phyloP scores from a whole-genome alignment of 2,113 vertebrate genomes.

The Bubo scandiacus region DNA sequence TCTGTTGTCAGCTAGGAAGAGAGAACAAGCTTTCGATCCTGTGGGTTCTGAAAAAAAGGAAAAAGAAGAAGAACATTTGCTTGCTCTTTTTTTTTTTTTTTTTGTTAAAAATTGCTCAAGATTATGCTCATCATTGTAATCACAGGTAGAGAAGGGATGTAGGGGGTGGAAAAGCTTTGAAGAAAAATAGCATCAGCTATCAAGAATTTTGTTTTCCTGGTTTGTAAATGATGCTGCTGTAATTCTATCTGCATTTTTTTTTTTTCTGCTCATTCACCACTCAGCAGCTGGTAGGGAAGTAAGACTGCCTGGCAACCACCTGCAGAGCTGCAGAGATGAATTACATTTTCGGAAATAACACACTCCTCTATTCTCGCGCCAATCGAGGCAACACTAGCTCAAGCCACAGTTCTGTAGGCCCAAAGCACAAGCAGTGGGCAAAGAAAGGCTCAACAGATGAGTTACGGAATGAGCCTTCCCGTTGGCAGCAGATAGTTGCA shows the following conservation, averaged over 20 bases:
- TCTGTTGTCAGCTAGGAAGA: conserved; percentile 74
- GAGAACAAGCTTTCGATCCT: conserved; percentile 63
- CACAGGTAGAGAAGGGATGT: conserved; percentile 64
- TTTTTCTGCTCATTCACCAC: conserved; percentile 72
- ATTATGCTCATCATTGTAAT: background rate
- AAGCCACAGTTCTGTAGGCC: conserved; percentile 84
- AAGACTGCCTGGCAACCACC: conserved; percentile 83
- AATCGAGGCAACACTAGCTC: conserved; percentile 83
- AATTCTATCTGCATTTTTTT: conserved; percentile 81
- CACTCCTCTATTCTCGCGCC: conserved; percentile 88
- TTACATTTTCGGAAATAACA: conserved; percentile 99
- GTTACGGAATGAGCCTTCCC: conserved; percentile 84
- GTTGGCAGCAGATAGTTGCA: conserved; percentile 93
- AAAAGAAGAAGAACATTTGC: conserved; percentile 62
- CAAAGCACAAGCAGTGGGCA: conserved; percentile 89
- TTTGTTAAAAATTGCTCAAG: background rate
- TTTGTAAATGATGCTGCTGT: conserved; percentile 82
- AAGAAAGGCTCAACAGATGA: conserved; percentile 91
- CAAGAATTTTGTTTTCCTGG: conserved; percentile 71
- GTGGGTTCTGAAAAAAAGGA: conserved; percentile 55
- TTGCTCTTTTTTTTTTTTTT: background rate
- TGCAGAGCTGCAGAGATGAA: conserved; percentile 91
- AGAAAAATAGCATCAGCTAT: conserved; percentile 65
- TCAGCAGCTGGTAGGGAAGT: conserved; percentile 83
- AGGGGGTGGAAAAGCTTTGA: conserved; percentile 35